phyloP scores from a whole-genome alignment of 2,113 vertebrate species.

The Hydrolagus affinis region DNA sequence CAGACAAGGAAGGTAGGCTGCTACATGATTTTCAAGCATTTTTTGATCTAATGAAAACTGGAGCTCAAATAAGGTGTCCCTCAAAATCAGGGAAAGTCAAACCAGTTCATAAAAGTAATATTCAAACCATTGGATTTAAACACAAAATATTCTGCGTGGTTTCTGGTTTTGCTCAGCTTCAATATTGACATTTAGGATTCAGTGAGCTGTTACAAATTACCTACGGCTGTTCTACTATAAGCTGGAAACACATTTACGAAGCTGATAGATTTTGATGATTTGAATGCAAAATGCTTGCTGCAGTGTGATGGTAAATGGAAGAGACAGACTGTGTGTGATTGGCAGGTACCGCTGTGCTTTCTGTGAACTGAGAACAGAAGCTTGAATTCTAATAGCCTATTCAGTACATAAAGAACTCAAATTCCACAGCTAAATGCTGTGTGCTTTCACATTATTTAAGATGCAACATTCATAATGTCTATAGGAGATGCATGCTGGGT shows the following conservation, averaged over 20 bases:
- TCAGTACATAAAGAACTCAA: background rate
- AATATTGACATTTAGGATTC: background rate
- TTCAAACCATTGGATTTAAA: no score
- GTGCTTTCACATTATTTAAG: background rate
- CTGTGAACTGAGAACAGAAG: background rate
- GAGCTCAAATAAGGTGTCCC: background rate
- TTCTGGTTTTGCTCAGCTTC: background rate
- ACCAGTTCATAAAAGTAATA: background rate
- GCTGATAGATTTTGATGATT: background rate
- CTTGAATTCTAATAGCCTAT: background rate
- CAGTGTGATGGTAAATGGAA: slow-evolving; percentile 16
- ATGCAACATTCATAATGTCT: background rate
- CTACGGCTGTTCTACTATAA: background rate
- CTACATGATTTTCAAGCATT: no score
- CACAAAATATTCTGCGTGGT: background rate
- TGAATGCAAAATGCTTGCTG: background rate
- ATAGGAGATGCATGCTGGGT: no score
- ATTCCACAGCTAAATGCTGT: background rate
- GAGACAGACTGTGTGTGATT: slow-evolving; percentile 9
- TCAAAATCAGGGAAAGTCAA: background rate
- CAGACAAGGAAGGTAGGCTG: background rate
- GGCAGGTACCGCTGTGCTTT: background rate
- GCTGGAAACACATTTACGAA: background rate
- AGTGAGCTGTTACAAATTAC: background rate
- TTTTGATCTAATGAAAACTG: background rate